Evolutionary conservation across 2,888 invertebrate genomes (phyloP).

Genomic region (Subacronicta megacephala): DNA sequence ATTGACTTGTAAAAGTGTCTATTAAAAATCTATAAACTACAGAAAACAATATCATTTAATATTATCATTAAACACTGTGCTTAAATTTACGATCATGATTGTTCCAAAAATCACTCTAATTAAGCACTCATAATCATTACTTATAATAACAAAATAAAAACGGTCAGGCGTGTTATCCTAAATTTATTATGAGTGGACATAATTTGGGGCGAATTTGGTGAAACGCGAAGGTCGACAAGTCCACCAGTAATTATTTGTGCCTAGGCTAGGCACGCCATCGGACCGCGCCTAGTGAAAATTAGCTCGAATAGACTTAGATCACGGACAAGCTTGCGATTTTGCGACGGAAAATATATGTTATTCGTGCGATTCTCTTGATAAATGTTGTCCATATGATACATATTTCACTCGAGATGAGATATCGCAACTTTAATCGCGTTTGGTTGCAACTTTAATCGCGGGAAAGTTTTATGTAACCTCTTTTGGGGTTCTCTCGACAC

Average conservation of each 20-base stretch:
- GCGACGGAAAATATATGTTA: neutral
- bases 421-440: too few relatives aligned
- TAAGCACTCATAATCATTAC: neutral
- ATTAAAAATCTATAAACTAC: too few relatives aligned
- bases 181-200: slow-evolving; percentile 45
- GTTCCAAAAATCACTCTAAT: neutral
- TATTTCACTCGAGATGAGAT: too few relatives aligned
- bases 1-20: too few relatives aligned
- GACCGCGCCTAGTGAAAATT: slow-evolving; percentile 47
- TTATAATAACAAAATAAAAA: slow-evolving; percentile 32
- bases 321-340: slow-evolving; percentile 20
- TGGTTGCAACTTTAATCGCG: too few relatives aligned
- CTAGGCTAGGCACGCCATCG: slow-evolving; percentile 52
- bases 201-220: slow-evolving; percentile 43
- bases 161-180: slow-evolving; percentile 26
- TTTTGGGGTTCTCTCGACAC: too few relatives aligned
- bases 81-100: too few relatives aligned
- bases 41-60: too few relatives aligned
- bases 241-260: slow-evolving; percentile 42
- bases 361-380: neutral
- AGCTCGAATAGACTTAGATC: slow-evolving; percentile 26
- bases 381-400: too few relatives aligned
- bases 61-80: too few relatives aligned
- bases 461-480: too few relatives aligned
- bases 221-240: slow-evolving; percentile 54